phyloP scores from a whole-genome alignment of 2,113 vertebrate species.

The Nannobrachium achirus region DNA sequence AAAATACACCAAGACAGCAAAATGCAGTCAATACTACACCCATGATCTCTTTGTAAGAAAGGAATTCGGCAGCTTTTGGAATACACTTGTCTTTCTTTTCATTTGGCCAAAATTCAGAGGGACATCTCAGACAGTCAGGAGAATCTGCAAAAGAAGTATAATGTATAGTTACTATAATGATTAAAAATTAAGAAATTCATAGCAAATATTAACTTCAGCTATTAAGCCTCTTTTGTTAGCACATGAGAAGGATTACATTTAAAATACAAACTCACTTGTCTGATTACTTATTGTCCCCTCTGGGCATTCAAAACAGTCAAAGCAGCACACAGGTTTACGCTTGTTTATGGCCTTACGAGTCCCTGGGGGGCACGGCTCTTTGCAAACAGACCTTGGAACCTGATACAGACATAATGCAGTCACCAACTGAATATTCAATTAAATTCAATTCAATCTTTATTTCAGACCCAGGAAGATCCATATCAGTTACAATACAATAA shows the following conservation, averaged over 20 bases:
- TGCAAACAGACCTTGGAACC: constrained; percentile 73
- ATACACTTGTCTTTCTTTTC: constrained; percentile 57
- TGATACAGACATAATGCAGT: constrained; percentile 26
- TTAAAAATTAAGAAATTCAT: not conserved
- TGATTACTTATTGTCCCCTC: constrained; percentile 77
- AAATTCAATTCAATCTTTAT: too few species aligned
- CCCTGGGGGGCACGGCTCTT: constrained; percentile 69
- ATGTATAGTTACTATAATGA: not conserved
- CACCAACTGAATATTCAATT: too few species aligned
- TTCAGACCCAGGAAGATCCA: too few species aligned
- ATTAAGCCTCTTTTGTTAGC: not conserved
- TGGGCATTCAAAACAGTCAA: constrained; percentile 75
- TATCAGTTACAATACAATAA: too few species aligned
- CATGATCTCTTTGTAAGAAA: constrained; percentile 69
- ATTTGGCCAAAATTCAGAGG: constrained; percentile 68
- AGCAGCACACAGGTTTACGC: constrained; percentile 75
- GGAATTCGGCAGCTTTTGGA: constrained; percentile 66
- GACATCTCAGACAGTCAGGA: constrained; percentile 54
- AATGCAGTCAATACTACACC: constrained; percentile 61
- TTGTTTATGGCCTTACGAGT: constrained; percentile 71
- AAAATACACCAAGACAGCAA: constrained; percentile 53
- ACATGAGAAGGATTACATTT: not conserved
- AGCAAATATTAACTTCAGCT: not conserved
- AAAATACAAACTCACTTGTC: constrained; percentile 56
- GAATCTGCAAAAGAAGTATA: constrained; percentile 54